Conservation (phyloP, 2,797 vertebrate genomes). For the Hemibagrus guttatus region DNA sequence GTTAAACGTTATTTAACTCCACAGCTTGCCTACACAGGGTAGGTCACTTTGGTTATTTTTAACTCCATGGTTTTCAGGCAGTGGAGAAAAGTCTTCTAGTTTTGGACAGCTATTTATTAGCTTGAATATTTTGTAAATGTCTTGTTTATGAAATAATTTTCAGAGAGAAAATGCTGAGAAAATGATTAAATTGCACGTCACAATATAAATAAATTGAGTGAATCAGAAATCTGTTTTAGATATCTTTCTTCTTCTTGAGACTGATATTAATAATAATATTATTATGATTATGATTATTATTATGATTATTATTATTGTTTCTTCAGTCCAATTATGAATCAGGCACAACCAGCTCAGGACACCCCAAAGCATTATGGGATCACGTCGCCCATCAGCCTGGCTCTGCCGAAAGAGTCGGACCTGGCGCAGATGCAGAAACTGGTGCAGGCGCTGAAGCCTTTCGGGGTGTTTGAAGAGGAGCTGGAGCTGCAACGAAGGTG, state of each 20-base stretch:
- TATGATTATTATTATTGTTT: neutral
- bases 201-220: neutral
- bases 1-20: neutral
- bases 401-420: slow-evolving; percentile 82
- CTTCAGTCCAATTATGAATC: slow-evolving; percentile 79
- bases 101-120: neutral
- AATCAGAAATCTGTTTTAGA: neutral
- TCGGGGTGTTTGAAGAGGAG: slow-evolving; percentile 85
- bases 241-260: neutral
- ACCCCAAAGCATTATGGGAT: slow-evolving; percentile 85
- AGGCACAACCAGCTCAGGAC: slow-evolving; percentile 74
- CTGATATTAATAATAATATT: neutral
- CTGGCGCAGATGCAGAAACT: slow-evolving; percentile 81
- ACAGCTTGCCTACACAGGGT: neutral
- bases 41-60: neutral
- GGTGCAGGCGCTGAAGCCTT: slow-evolving; percentile 82
- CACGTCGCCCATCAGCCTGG: slow-evolving; percentile 87
- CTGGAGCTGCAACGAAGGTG: slow-evolving; percentile 86
- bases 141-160: neutral
- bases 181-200: neutral
- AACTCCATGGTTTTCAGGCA: neutral
- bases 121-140: neutral
- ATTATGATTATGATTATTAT: neutral
- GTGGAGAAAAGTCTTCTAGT: neutral
- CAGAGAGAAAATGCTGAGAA: neutral